These are phyloP conservation scores for Spisula solida DNA, from an alignment of 2,888 invertebrate genomes.

Conservation along the genomic window DNA sequence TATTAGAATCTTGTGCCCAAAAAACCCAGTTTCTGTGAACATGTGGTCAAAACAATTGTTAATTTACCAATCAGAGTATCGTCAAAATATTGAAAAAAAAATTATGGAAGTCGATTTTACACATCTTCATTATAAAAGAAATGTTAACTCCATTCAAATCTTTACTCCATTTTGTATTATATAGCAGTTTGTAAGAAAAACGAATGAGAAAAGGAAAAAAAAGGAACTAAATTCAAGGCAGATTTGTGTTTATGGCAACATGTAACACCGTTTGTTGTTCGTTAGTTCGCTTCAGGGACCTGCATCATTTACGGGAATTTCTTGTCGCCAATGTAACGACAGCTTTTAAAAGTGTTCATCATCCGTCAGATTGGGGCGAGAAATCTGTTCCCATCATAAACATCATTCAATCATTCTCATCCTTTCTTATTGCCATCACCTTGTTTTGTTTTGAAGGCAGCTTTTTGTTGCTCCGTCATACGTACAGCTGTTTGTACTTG, in stretches of 20 bases:
- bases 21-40: slow-evolving; percentile 29
- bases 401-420: slow-evolving; percentile 26
- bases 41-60: slow-evolving; percentile 38
- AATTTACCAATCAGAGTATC: slow-evolving; percentile 41
- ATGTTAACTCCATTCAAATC: slow-evolving; percentile 1
- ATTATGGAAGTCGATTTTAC: not conserved
- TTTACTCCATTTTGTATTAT: too few species aligned
- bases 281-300: slow-evolving; percentile 25
- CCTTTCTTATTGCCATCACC: slow-evolving; percentile 20
- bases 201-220: too few species aligned
- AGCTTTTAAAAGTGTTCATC: slow-evolving; percentile 44
- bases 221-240: not conserved
- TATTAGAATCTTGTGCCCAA: slow-evolving; percentile 43
- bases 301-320: slow-evolving; percentile 20
- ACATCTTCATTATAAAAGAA: not conserved
- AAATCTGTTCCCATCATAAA: slow-evolving; percentile 23
- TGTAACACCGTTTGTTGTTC: slow-evolving; percentile 8
- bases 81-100: slow-evolving; percentile 51
- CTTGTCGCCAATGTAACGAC: not conserved
- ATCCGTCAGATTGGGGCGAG: slow-evolving; percentile 16
- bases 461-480: slow-evolving; percentile 25
- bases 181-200: not conserved
- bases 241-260: not conserved
- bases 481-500: not conserved
- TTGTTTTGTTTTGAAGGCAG: slow-evolving; percentile 42